Evolutionary conservation across 2,113 vertebrate species (phyloP).

Genomic region (Myotis yumanensis): DNA sequence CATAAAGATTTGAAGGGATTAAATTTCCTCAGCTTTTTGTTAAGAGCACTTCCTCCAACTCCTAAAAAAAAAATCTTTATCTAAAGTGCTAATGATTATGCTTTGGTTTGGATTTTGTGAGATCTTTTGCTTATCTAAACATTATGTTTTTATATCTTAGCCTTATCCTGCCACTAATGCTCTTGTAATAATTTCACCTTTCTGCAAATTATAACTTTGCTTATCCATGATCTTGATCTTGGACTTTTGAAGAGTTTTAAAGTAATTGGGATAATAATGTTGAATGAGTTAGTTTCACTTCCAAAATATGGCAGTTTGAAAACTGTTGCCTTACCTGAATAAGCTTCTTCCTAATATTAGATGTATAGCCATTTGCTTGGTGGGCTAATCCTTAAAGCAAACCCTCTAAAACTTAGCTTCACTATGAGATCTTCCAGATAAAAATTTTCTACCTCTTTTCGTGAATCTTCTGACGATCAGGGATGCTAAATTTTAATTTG

Average conservation of each 20-base stretch:
- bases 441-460: constrained; percentile 76
- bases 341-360: constrained; percentile 33
- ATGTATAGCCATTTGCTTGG: constrained; percentile 55
- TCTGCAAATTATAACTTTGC: constrained; percentile 78
- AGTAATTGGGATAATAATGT: constrained; percentile 26
- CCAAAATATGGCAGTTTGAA: constrained; percentile 37
- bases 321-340: constrained; percentile 71
- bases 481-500: constrained; percentile 66
- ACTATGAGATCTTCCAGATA: constrained; percentile 66
- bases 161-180: neutral
- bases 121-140: neutral
- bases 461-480: constrained; percentile 73
- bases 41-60: constrained; percentile 33
- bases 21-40: constrained; percentile 35
- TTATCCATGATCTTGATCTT: constrained; percentile 65
- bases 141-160: neutral
- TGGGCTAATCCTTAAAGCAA: constrained; percentile 17
- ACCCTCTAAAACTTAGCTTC: constrained; percentile 60
- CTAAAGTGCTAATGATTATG: neutral
- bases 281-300: constrained; percentile 58
- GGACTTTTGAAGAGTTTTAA: constrained; percentile 50
- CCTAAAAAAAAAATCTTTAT: neutral
- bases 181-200: constrained; percentile 60
- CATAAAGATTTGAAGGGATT: constrained; percentile 37
- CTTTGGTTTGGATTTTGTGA: constrained; percentile 38